Evolutionary conservation across 2,113 vertebrate species (phyloP).

Genomic region (Hemicordylus capensis): DNA sequence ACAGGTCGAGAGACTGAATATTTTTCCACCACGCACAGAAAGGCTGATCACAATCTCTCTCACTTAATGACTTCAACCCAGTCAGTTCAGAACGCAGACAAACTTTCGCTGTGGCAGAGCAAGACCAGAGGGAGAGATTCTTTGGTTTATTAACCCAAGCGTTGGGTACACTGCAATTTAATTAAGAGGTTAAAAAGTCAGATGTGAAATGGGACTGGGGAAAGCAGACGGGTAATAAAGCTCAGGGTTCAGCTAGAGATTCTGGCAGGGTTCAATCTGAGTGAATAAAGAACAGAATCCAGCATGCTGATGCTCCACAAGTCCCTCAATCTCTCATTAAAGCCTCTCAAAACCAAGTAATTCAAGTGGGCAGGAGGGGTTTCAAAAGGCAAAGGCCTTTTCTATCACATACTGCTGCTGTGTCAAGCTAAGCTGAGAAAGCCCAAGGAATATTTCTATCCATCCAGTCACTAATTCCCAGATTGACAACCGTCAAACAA

Average conservation of each 20-base stretch:
- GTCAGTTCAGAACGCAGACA: conserved; percentile 23
- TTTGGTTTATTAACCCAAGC: conserved; percentile 45
- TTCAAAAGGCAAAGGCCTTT: conserved; percentile 57
- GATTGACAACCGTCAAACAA: neutral
- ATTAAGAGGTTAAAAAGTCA: conserved; percentile 55
- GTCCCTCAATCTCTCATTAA: conserved; percentile 27
- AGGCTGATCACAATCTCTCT: conserved; percentile 44
- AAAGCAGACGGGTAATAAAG: conserved; percentile 52
- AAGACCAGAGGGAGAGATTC: conserved; percentile 17
- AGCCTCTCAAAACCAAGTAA: conserved; percentile 50
- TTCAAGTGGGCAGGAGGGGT: conserved; percentile 45
- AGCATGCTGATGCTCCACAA: conserved; percentile 43
- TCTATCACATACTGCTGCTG: conserved; percentile 56
- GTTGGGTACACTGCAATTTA: conserved; percentile 43
- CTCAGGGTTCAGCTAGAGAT: too few species aligned
- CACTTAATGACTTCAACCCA: conserved; percentile 41
- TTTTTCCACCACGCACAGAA: conserved; percentile 52
- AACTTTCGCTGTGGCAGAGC: neutral
- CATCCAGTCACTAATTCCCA: neutral
- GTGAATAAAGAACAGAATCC: conserved; percentile 55
- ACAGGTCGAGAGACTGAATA: conserved; percentile 53
- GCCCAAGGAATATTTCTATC: neutral
- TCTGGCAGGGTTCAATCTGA: conserved; percentile 65
- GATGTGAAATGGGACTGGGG: conserved; percentile 66
- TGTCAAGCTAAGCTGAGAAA: conserved; percentile 52